phyloP scores from a whole-genome alignment of 2,888 invertebrate genomes.

The Nomada lathburiana region DNA sequence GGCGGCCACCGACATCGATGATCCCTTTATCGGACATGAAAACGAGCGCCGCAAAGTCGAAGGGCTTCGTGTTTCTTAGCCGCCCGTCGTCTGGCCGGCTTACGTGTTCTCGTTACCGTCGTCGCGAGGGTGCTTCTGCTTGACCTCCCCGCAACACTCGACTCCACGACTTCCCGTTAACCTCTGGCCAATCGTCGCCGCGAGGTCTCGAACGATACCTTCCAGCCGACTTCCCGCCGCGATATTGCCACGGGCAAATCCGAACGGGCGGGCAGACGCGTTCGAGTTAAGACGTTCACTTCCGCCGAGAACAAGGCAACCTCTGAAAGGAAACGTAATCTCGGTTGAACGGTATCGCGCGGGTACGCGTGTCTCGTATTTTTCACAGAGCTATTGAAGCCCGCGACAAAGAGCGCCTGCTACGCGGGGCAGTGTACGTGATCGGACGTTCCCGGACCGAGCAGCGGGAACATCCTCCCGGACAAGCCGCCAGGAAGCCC shows the following conservation, averaged over 20 bases:
- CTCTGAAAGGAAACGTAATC: slow-evolving; percentile 23
- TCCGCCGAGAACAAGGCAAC: background rate
- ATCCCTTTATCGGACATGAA: slow-evolving; percentile 52
- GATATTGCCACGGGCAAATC: background rate
- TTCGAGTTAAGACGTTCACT: slow-evolving; percentile 17
- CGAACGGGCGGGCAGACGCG: background rate
- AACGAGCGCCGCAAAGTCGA: slow-evolving; percentile 45
- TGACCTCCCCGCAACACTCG: slow-evolving; percentile 19
- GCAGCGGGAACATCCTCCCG: slow-evolving; percentile 28
- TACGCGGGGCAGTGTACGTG: slow-evolving; percentile 2
- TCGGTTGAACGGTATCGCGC: slow-evolving; percentile 1
- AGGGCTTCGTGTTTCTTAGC: slow-evolving; percentile 61
- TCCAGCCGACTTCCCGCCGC: slow-evolving; percentile 33
- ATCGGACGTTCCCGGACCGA: slow-evolving; percentile 17
- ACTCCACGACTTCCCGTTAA: background rate
- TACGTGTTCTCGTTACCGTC: slow-evolving; percentile 40
- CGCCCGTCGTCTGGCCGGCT: slow-evolving; percentile 40
- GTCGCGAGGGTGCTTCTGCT: slow-evolving; percentile 22
- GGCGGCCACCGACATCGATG: slow-evolving; percentile 4
- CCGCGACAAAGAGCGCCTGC: background rate
- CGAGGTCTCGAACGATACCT: slow-evolving; percentile 11
- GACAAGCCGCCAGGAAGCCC: slow-evolving; percentile 38
- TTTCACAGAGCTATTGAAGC: background rate
- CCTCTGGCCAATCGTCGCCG: background rate
- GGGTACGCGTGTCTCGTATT: background rate